Base-by-base conservation (phyloP, 2,113 vertebrate genomes). In the Uria lomvia region DNA sequence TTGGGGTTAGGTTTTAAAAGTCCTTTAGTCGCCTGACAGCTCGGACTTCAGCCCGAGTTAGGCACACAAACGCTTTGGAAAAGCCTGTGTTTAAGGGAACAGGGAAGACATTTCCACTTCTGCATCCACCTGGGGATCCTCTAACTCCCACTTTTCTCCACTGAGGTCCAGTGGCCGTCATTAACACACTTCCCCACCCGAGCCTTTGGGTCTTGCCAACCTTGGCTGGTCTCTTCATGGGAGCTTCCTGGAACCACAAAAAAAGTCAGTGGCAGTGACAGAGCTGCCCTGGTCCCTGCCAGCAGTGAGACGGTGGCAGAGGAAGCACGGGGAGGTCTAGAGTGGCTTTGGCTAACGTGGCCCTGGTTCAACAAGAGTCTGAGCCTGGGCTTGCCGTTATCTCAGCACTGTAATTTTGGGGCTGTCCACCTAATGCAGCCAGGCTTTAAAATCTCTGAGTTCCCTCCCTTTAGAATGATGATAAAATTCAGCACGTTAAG, bases 1-100 rank as follows among this genome's bases (percentile, higher is more conserved):
- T 4, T 7, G 0, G 43, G 66, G 38, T 29, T 19, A n/a, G 66
- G 43, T 36, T 88, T 13, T 75, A 42, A 88, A 82, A 86, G 88
- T 23, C 45, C n/a, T 59, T 92, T 10, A 83, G 58, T 11, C 50
- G 63, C 19, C 45, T 45, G 74, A 47, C 70, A 82, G 45, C 66
- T 63, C 1, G 0, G 34, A 63, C 52, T 74, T 80, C 24, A 24
- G 62, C 2, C 0, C 8, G 42, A 40, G 19, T 26, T 13, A 53
- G n/a, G 55, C 17, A 90, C 49, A 9, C 8, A 78, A 73, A 68
- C 13, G 23, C 50, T 83, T 68, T 36, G 9, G 30, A 3, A 42
- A 84, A 72, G 10, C 56, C 22, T 38, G 3, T 6, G 13, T 60
- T 53, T 27, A 83, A 80, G 45, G 21, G 12, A 70, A 45, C n/a